These are phyloP conservation scores for Fragum whitleyi DNA, from an alignment of 2,888 invertebrate species.

Conservation along the genomic window DNA sequence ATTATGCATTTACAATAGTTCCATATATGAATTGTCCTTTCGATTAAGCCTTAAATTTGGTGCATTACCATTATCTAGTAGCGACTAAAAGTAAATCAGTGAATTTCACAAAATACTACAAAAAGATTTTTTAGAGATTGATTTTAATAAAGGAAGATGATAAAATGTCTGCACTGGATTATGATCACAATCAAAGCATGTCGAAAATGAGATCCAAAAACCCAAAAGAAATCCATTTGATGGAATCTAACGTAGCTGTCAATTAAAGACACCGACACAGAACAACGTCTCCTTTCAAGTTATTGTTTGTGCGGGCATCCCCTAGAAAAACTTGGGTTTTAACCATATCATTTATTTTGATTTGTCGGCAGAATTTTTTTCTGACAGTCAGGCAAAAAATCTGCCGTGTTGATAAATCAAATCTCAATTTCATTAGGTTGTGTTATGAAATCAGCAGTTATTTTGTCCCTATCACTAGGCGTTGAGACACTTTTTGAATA, in stretches of 20 bases:
- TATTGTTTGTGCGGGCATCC: conserved; percentile 13
- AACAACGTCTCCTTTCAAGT: neutral
- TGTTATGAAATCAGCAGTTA: conserved; percentile 2
- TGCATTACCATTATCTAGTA: no score
- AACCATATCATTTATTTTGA: conserved; percentile 12
- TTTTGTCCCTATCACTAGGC: no score
- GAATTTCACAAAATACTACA: no score
- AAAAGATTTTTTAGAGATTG: neutral
- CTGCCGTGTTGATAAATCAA: conserved; percentile 2
- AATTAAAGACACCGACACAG: neutral
- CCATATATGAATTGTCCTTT: no score
- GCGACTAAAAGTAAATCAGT: no score
- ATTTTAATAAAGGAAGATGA: neutral
- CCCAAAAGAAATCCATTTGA: conserved; percentile 1
- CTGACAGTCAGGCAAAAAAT: conserved; percentile 7
- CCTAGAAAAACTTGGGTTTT: conserved; percentile 11
- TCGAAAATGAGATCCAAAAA: neutral
- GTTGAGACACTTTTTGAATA: no score
- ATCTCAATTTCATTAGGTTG: conserved; percentile 9
- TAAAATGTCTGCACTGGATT: neutral
- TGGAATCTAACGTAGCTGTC: conserved; percentile 6
- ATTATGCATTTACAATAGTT: no score
- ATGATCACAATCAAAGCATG: neutral
- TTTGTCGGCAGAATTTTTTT: neutral
- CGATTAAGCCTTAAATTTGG: no score